Evolutionary conservation across 2,888 invertebrate genomes (phyloP).

Genomic region (Epinotia demarniana): DNA sequence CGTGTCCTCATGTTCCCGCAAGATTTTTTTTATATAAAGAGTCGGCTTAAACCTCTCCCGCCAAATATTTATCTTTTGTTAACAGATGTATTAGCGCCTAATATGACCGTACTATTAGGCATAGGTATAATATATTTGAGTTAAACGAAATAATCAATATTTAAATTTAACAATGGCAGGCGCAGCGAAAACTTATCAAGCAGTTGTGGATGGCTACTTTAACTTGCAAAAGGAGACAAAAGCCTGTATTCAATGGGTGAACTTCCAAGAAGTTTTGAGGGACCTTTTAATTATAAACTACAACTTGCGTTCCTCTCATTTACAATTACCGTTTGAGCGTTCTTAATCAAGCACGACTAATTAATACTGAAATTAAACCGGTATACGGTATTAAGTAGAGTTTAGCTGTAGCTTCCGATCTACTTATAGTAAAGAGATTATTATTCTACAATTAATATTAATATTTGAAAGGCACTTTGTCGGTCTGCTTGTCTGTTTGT

Average conservation of each 20-base stretch:
- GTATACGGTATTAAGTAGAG: neutral
- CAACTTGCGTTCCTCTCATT: slow-evolving; percentile 34
- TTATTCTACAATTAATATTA: too few relatives aligned
- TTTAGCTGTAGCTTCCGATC: slow-evolving; percentile 1
- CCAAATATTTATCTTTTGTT: too few relatives aligned
- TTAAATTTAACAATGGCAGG: slow-evolving; percentile 3
- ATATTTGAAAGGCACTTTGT: too few relatives aligned
- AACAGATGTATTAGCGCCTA: too few relatives aligned
- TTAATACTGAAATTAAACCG: slow-evolving; percentile 16
- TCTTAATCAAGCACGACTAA: slow-evolving; percentile 32
- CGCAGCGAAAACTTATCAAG: slow-evolving; percentile 22
- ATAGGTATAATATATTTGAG: neutral
- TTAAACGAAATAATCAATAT: neutral
- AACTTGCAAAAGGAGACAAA: slow-evolving; percentile 34
- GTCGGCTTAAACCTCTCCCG: too few relatives aligned
- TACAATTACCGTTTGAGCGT: slow-evolving; percentile 36
- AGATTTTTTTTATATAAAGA: too few relatives aligned
- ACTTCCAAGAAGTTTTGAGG: slow-evolving; percentile 38
- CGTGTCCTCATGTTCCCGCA: too few relatives aligned
- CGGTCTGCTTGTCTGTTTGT: too few relatives aligned
- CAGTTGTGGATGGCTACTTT: slow-evolving; percentile 33
- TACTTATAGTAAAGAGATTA: neutral
- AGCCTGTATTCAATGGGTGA: slow-evolving; percentile 34
- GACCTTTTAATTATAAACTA: slow-evolving; percentile 41
- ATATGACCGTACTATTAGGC: too few relatives aligned